Conservation (phyloP, 2,113 vertebrate species). For the Galbula dea region DNA sequence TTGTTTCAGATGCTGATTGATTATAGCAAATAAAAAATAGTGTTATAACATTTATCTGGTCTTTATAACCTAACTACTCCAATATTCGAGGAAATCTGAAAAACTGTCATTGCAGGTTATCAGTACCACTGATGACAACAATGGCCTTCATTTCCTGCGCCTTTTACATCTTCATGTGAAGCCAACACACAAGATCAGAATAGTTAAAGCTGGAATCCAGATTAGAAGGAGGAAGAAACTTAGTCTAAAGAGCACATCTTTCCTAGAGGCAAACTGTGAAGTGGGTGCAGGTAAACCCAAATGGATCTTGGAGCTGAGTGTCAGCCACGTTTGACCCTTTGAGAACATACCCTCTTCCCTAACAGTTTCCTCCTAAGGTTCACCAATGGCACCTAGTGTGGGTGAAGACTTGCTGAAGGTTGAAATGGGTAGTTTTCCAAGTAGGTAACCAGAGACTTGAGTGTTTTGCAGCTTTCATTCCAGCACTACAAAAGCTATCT, state of each 20-base stretch:
- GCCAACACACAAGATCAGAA: neutral
- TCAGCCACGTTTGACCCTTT: neutral
- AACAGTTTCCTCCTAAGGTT: neutral
- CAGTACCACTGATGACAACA: neutral
- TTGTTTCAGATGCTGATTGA: neutral
- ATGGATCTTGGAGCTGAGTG: neutral
- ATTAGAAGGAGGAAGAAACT: neutral
- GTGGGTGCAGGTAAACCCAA: neutral
- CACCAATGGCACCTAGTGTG: neutral
- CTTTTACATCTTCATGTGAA: neutral
- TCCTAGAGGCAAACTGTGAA: neutral
- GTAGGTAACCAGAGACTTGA: neutral
- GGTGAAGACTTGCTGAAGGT: neutral
- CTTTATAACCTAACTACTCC: neutral
- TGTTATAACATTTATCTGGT: neutral
- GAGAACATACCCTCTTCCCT: neutral
- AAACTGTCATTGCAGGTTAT: neutral
- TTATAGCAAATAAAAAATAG: neutral
- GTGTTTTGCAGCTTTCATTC: neutral
- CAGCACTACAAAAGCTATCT: neutral
- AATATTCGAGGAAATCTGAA: neutral
- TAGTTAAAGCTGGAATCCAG: neutral
- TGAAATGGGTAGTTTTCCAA: neutral
- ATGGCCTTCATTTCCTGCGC: neutral
- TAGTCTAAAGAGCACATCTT: neutral